Conservation (phyloP, 2,888 invertebrate genomes). For the Macropis europaea region DNA sequence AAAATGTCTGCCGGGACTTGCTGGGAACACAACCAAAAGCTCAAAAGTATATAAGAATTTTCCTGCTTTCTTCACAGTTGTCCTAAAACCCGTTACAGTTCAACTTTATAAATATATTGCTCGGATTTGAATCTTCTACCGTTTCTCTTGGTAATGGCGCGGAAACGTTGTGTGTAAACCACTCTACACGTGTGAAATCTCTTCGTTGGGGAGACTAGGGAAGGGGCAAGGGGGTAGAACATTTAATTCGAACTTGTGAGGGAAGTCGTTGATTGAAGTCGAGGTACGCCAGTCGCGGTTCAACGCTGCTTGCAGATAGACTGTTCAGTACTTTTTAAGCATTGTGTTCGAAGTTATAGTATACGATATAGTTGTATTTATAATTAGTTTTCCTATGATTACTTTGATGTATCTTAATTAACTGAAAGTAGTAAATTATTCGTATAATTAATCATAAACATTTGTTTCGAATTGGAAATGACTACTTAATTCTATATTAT, state of each 20-base stretch:
- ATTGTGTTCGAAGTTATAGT: not conserved
- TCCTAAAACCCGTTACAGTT: too few species aligned
- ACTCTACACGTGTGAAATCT: constrained; percentile 41
- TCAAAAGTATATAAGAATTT: too few species aligned
- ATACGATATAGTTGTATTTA: not conserved
- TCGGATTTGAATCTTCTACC: constrained; percentile 23
- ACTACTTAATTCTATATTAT: not conserved
- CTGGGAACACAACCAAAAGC: too few species aligned
- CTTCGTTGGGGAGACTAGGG: constrained; percentile 24
- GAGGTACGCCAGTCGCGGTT: constrained; percentile 58
- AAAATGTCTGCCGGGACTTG: too few species aligned
- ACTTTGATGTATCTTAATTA: too few species aligned
- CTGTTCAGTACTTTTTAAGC: not conserved
- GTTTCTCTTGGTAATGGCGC: constrained; percentile 26
- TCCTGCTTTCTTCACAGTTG: too few species aligned
- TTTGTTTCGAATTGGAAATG: constrained; percentile 20
- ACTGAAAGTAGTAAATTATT: too few species aligned
- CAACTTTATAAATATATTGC: too few species aligned
- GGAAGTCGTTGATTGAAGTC: constrained; percentile 80
- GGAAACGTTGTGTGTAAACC: constrained; percentile 37
- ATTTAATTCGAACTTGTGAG: constrained; percentile 80
- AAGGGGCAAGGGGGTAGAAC: constrained; percentile 68
- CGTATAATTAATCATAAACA: too few species aligned
- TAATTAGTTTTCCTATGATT: too few species aligned
- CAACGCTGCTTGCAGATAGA: constrained; percentile 48